Base-by-base conservation (phyloP, 2,797 vertebrate species). In the Hyperoplus lanceolatus region DNA sequence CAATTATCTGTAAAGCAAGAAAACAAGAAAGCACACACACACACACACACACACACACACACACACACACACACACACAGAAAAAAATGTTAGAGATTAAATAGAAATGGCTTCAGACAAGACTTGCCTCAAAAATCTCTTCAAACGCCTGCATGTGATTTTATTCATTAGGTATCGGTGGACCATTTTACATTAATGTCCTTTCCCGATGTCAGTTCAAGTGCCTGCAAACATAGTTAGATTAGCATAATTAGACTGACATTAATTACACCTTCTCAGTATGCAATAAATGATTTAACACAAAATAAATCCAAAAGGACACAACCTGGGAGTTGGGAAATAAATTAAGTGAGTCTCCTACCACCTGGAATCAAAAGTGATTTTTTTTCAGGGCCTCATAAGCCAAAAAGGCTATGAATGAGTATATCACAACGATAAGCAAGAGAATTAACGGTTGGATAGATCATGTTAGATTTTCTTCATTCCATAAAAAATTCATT, bases 1-100 rank as follows among this genome's bases (percentile, higher is more conserved):
- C 98, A 87, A 98, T 99, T 87, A 99, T 97, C 98, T 99, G 85
- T 42, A 80, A 62, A 58, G 46, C 13, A 71, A 9, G 5, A 51
- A 71, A 11, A 72, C 49, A 78, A 14, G 60, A 50, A 55, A n/a
- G 49, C 9, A 75, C 46, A 60, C 9, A 69, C 18, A 43, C 18
- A 61, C 48, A 73, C 62, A 69, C 18, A 43, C 18, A 61, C 49
- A 73, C 62, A 72, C 49, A 78, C n/a, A 68, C 54, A 55, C n/a
- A 53, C 9, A 75, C 50, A 60, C 9, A 69, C 18, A 43, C 18
- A 61, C 49, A 73, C 62, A 29, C 45, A 46, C 45, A 46, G 45
- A 45, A 80, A 29, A 29, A 29, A 29, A 29, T 3, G 29, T 29
- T 29, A 29, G 29, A 29, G 29, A 29, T 29, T 1, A 75, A 63